phyloP scores from a whole-genome alignment of 2,888 invertebrate species.

The Parnassius smintheus region DNA sequence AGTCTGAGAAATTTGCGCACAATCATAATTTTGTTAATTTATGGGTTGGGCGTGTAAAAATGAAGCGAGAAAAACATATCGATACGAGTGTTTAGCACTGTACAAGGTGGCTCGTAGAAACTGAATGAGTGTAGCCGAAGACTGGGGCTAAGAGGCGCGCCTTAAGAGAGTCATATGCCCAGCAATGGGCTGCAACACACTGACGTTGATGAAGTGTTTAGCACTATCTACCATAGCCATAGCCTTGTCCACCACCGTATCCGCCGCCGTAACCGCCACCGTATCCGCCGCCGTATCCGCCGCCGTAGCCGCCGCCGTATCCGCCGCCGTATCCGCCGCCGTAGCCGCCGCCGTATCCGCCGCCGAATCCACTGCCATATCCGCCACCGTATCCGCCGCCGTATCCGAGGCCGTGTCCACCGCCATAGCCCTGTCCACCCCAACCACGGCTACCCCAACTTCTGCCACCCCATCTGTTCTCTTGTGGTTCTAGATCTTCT shows the following conservation, averaged over 20 bases:
- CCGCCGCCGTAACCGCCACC: conserved; percentile 28
- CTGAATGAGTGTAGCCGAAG: no score
- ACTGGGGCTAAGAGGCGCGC: no score
- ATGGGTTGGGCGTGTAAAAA: no score
- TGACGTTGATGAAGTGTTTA: no score
- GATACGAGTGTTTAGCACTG: no score
- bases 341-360: conserved; percentile 11
- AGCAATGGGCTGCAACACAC: no score
- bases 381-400: conserved; percentile 24
- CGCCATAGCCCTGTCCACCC: conserved; percentile 1
- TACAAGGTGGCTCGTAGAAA: no score
- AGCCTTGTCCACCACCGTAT: conserved; percentile 31
- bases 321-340: conserved; percentile 20
- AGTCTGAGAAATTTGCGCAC: no score
- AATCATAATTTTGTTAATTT: no score
- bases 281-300: conserved; percentile 25
- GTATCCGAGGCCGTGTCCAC: conserved; percentile 17
- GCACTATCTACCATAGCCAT: conserved; percentile 31
- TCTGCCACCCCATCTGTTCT: conserved; percentile 29
- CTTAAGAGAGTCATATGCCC: no score
- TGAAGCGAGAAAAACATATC: no score
- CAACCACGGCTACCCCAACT: conserved; percentile 15
- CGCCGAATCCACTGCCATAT: conserved; percentile 26
- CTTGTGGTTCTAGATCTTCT: conserved; percentile 35
- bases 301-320: conserved; percentile 27